Evolutionary conservation across 2,888 invertebrate species (phyloP).

Genomic region (Archips xylosteana): DNA sequence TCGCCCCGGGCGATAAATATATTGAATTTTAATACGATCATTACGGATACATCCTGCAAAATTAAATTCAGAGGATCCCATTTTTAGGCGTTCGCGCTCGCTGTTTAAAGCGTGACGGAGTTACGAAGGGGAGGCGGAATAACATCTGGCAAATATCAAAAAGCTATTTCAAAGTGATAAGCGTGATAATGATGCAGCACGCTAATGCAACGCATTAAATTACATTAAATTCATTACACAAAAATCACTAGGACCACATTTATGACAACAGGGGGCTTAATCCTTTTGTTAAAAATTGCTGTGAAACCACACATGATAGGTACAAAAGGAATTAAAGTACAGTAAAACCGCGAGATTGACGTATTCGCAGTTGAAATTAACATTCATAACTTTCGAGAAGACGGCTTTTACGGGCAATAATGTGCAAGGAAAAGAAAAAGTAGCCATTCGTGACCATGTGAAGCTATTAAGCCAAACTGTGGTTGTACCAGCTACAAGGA

Average conservation of each 20-base stretch:
- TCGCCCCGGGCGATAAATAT: slow-evolving; percentile 40
- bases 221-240: slow-evolving; percentile 73
- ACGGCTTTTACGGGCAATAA: slow-evolving; percentile 63
- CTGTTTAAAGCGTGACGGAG: slow-evolving; percentile 36
- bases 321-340: slow-evolving; percentile 48
- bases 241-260: slow-evolving; percentile 65
- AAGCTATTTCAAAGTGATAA: slow-evolving; percentile 78
- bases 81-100: slow-evolving; percentile 27
- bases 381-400: slow-evolving; percentile 58
- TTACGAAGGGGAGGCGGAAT: slow-evolving; percentile 47
- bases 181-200: slow-evolving; percentile 72
- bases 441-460: slow-evolving; percentile 55
- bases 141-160: slow-evolving; percentile 78
- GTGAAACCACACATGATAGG: slow-evolving; percentile 35
- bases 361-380: slow-evolving; percentile 51
- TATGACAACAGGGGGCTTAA: slow-evolving; percentile 44
- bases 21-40: slow-evolving; percentile 41
- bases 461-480: slow-evolving; percentile 54
- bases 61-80: slow-evolving; percentile 41
- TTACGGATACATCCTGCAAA: slow-evolving; percentile 40
- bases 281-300: slow-evolving; percentile 4
- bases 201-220: slow-evolving; percentile 76
- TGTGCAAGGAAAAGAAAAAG: slow-evolving; percentile 53
- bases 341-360: slow-evolving; percentile 48
- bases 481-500: slow-evolving; percentile 54